Evolutionary conservation across 2,888 invertebrate genomes (phyloP), one percentile per base, ranked within the genome.

Genomic region (Argynnis bischoffii): DNA sequence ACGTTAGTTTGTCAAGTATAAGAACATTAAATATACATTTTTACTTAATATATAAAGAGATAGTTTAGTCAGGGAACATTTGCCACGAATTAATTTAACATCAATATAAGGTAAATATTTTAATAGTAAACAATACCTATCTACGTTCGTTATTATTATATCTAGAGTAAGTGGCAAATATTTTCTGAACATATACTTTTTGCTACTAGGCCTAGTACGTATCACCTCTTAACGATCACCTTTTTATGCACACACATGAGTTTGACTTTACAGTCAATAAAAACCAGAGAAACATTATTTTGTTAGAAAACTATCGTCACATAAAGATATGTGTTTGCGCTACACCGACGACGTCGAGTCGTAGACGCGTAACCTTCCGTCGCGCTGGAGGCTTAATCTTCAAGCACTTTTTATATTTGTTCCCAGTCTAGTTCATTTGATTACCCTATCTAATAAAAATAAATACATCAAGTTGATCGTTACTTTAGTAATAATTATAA

Each of bases 1-100:
- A 92, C 92, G 92, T 92, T 92, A 92, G 91, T 90, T 89, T 82
- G 82, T 88, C 85, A 88, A 90, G 83, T 87, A 88, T 81, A 88
- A 85, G 81, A 86, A 79, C 79, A 75, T 71, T 86, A 85, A 76
- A 80, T 75, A 74, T 72, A 76, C 69, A 69, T 77, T 75, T 72
- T 75, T 77, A 79, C 78, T 78, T 81, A 72, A 69, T 83, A 83
- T 78, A 81, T 78, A 81, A 82, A 78, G 81, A 81, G 79, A 82
- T 80, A 79, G 76, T 74, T 79, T 77, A 78, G 79, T 75, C 78
- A 78, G 79, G 80, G 77, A 81, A 86, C 79, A 78, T 81, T 81
- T 78, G 81, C 81, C 81, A 75, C 74, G 18, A 26, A 57, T 69
- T 56, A 69, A 60, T 70, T 67, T 64, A 69, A 73, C 74, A 70